Base-by-base conservation (phyloP, 1,140 invertebrate species). In the Pachypeltis micranthus region DNA sequence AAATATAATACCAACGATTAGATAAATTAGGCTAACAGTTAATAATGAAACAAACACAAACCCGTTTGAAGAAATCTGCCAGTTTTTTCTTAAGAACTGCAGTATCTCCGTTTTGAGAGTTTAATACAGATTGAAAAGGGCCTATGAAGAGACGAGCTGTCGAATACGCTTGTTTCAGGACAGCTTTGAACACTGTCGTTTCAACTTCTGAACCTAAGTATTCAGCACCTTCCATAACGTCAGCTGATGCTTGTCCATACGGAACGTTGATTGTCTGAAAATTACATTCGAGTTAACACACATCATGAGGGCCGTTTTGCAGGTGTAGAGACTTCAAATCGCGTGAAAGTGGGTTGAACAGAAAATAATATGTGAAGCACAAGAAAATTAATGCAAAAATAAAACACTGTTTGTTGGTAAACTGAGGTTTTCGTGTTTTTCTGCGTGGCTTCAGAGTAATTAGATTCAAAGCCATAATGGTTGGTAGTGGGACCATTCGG, bases 91-190 rank as follows among this genome's bases (percentile, higher is more conserved):
- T 81, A n/a, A 91, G 74, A 47, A 77, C 69, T 54, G 72, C 74
- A 23, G 79, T 71, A 70, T 74, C 72, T 59, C 78, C 77, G 24
- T 76, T 75, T 31, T 77, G 76, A 63, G 76, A 77, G 25, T 72
- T 67, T 14, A 85, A 71, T 62, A 85, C 80, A 25, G 73, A 73
- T 47, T 76, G 69, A 67, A 91, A 86, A n/a, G 82, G 84, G 10
- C 86, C 86, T 77, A 84, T 82, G 70, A 88, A 86, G 31, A 92
- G 72, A 71, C 85, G 76, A 71, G 89, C 91, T 78, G 86, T 85
- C 60, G 79, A 75, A 71, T 91, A 91, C 21, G 83, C 78, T 72
- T 88, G 85, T 68, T 80, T 79, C 0, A 92, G 74, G 34, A 91
- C 77, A 24, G 84, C 78, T 68, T 83, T 79, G 74, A 83, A 91